Conservation (phyloP, 2,113 vertebrate genomes). For the Forbesichthys papilliferus region DNA sequence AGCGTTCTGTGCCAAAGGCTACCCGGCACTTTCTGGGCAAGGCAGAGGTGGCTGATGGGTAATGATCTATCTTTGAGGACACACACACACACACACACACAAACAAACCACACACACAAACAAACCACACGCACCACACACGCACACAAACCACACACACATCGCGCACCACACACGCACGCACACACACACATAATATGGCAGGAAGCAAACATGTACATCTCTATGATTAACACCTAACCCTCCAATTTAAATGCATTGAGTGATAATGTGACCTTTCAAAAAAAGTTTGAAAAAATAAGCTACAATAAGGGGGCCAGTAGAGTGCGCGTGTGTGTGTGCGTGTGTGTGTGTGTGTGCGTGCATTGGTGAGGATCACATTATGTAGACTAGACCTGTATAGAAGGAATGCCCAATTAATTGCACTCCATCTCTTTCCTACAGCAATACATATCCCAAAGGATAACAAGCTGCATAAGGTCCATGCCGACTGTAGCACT, state of each 20-base stretch:
- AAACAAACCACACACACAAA: no score
- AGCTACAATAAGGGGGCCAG: background rate
- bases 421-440: no score
- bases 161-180: background rate
- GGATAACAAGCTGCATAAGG: no score
- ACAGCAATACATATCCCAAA: no score
- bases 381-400: background rate
- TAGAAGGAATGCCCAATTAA: no score
- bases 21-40: conserved; percentile 31
- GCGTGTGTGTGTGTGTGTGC: background rate
- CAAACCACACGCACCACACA: background rate
- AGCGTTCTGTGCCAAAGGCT: background rate
- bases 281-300: background rate
- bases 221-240: background rate
- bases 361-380: background rate
- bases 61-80: conserved; percentile 29
- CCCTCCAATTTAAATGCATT: no score
- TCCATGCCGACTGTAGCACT: no score
- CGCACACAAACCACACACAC: background rate
- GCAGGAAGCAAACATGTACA: background rate
- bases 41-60: conserved; percentile 28
- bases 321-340: background rate
- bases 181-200: background rate
- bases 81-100: no score
- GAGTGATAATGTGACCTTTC: background rate